Evolutionary conservation across 2,797 vertebrate genomes (phyloP).

Genomic region (Threskiornis aethiopicus): DNA sequence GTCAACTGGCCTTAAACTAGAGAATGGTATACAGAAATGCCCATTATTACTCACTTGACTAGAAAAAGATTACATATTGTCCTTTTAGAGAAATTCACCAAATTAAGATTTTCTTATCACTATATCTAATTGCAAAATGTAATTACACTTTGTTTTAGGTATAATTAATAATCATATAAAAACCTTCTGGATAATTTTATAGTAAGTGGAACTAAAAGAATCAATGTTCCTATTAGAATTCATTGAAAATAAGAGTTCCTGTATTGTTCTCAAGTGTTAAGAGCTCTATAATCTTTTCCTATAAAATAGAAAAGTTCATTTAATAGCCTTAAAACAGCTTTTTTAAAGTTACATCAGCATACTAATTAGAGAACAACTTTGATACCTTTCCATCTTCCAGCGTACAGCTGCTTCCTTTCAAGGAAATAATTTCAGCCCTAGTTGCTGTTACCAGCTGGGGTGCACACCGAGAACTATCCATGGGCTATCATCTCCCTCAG

Average conservation of each 20-base stretch:
- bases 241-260: background rate
- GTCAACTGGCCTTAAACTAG: background rate
- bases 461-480: rapidly evolving
- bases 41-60: background rate
- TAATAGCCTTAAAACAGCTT: background rate
- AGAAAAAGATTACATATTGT: slow-evolving; percentile 4
- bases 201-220: background rate
- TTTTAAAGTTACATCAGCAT: background rate
- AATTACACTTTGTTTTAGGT: slow-evolving; percentile 15
- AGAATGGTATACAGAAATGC: background rate
- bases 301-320: background rate
- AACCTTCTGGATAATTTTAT: background rate
- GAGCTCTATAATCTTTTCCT: background rate
- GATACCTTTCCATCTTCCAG: background rate
- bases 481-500: background rate
- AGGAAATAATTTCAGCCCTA: background rate
- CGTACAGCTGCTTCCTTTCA: rapidly evolving
- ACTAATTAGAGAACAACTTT: background rate
- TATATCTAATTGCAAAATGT: slow-evolving; percentile 33
- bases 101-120: slow-evolving; percentile 1
- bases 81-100: background rate
- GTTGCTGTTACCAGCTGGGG: background rate
- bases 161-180: slow-evolving; percentile 9
- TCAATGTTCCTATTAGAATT: background rate
- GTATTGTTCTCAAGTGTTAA: background rate